Conservation (phyloP, 64 coral and sea anemone species). For the Porites lutea region DNA sequence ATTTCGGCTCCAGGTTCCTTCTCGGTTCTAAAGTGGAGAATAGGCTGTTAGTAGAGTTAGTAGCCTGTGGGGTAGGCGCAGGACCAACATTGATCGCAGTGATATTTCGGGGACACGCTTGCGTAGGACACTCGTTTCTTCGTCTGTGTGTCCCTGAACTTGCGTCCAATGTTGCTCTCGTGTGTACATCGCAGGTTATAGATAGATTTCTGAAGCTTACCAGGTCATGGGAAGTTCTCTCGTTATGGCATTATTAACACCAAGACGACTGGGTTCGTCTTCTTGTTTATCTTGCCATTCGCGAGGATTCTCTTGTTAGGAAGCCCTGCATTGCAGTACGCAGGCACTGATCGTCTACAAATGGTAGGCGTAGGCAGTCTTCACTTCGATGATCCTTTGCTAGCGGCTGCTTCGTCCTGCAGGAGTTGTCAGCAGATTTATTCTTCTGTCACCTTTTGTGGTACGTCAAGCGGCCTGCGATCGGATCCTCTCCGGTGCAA, state of each 20-base stretch:
- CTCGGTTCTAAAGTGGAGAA: too few species aligned
- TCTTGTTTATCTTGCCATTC: neutral
- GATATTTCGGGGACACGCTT: too few species aligned
- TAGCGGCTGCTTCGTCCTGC: neutral
- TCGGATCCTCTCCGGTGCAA: too few species aligned
- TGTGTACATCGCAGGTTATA: neutral
- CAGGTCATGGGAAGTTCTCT: neutral
- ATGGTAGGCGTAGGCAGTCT: slow-evolving; percentile 5
- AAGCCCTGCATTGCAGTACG: neutral
- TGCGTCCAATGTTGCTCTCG: too few species aligned
- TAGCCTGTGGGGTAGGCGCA: too few species aligned
- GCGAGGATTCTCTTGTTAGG: too few species aligned
- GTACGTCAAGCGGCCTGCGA: too few species aligned
- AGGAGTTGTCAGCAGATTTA: neutral
- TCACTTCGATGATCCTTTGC: neutral
- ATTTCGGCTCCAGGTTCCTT: too few species aligned
- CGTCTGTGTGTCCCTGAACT: too few species aligned
- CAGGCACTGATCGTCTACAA: slow-evolving; percentile 5
- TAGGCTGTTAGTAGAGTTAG: neutral
- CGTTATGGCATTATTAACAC: slow-evolving; percentile 8
- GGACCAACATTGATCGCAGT: too few species aligned
- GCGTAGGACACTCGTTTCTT: too few species aligned
- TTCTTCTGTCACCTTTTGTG: too few species aligned
- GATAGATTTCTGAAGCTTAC: neutral
- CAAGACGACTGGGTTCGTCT: neutral